Evolutionary conservation across 2,797 vertebrate genomes (phyloP).

Genomic region (Babyrousa celebensis): DNA sequence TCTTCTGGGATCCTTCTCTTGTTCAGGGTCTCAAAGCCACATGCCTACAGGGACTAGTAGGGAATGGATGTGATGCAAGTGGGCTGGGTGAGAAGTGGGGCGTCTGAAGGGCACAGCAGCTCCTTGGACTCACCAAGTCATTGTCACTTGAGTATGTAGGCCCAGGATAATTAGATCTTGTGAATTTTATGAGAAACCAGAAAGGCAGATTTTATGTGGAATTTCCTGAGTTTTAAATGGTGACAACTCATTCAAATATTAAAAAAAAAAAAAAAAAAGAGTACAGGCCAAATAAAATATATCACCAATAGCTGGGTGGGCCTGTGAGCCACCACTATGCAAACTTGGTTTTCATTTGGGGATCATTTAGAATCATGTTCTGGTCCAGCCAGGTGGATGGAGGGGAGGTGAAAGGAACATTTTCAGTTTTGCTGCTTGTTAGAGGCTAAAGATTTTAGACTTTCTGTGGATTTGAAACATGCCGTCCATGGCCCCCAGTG

Average conservation of each 20-base stretch:
- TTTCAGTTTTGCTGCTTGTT: constrained; percentile 47
- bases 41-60: neutral
- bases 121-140: neutral
- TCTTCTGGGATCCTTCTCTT: constrained; percentile 1
- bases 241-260: constrained; percentile 38
- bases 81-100: neutral
- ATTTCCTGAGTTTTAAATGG: constrained; percentile 54
- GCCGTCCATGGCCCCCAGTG: neutral
- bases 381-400: neutral
- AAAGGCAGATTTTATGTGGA: constrained; percentile 30
- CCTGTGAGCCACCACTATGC: neutral
- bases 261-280: neutral
- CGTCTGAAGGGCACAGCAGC: neutral
- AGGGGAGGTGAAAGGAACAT: neutral
- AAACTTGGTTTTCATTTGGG: constrained; percentile 43
- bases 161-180: neutral
- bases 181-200: constrained; percentile 64
- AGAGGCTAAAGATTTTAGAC: constrained; percentile 53
- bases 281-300: constrained; percentile 46
- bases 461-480: constrained; percentile 52
- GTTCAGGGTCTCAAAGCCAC: neutral
- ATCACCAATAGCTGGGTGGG: neutral
- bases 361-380: neutral
- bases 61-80: neutral
- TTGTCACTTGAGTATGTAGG: neutral